A percentile compares a stretch with the other conserved stretches of the same genome.
These are phyloP conservation scores for Clinocottus analis DNA, from an alignment of 2,113 vertebrate genomes.

Conservation along the genomic window DNA sequence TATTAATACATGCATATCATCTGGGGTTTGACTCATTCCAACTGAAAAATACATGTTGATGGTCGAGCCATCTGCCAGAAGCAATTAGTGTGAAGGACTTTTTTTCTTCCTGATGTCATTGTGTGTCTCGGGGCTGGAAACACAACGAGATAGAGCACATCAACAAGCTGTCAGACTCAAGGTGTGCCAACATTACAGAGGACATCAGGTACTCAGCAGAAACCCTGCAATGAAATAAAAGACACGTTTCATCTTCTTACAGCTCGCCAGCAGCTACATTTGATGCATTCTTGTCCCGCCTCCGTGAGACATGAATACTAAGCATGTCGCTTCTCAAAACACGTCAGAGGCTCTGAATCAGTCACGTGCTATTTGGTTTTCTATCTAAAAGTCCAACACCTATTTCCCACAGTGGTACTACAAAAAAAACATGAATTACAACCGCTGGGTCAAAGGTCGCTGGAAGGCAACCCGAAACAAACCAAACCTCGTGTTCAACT, in stretches of 20 bases:
- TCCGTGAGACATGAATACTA: slow-evolving; percentile 30
- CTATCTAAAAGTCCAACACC: no score
- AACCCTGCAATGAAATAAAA: slow-evolving; percentile 30
- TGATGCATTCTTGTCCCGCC: neutral
- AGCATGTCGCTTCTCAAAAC: neutral
- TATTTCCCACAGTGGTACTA: neutral
- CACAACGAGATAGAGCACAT: slow-evolving; percentile 12
- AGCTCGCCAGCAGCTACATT: slow-evolving; percentile 19
- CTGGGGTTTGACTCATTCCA: neutral
- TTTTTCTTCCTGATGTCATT: slow-evolving; percentile 24
- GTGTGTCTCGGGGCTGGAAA: neutral
- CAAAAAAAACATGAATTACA: neutral
- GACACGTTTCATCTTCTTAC: slow-evolving; percentile 6
- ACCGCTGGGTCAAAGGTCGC: slow-evolving; percentile 36
- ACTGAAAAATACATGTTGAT: slow-evolving; percentile 16
- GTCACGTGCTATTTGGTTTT: neutral
- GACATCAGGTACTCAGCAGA: slow-evolving; percentile 15
- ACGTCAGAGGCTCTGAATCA: neutral
- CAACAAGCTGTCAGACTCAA: slow-evolving; percentile 22
- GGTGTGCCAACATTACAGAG: slow-evolving; percentile 30
- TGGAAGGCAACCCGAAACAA: slow-evolving; percentile 16
- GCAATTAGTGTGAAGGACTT: slow-evolving; percentile 25
- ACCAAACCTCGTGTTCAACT: slow-evolving; percentile 6
- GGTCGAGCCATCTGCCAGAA: slow-evolving; percentile 30
- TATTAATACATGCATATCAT: neutral